Evolutionary conservation across 2,888 invertebrate species (phyloP).

Genomic region (Drosophila aldrichi): DNA sequence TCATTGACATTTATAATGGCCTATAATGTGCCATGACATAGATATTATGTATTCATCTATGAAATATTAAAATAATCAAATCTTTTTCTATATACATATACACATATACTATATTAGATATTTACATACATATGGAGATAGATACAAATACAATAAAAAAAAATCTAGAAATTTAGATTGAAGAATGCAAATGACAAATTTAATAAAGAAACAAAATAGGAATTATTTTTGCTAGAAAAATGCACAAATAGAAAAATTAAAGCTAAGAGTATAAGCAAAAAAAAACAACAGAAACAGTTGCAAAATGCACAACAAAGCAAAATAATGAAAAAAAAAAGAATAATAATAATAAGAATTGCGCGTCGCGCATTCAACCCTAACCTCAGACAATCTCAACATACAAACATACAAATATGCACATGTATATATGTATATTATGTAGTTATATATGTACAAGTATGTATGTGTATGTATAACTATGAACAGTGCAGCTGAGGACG

Average conservation of each 20-base stretch:
- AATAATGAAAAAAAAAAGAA: not conserved
- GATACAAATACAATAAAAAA: too few relatives aligned
- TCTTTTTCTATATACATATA: too few relatives aligned
- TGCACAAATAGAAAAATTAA: not conserved
- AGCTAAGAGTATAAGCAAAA: not conserved
- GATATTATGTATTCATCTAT: too few relatives aligned
- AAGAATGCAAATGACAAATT: too few relatives aligned
- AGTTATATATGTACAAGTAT: too few relatives aligned
- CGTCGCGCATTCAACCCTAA: constrained; percentile 78
- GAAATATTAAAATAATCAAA: too few relatives aligned
- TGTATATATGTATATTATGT: not conserved
- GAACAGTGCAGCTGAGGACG: constrained; percentile 38
- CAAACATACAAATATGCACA: not conserved
- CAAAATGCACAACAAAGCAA: constrained; percentile 4
- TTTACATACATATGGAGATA: too few relatives aligned
- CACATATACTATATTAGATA: too few relatives aligned
- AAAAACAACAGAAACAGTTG: not conserved
- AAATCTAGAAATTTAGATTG: too few relatives aligned
- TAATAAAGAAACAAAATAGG: not conserved
- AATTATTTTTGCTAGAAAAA: not conserved
- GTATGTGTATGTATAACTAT: constrained; percentile 1
- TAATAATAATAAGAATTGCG: constrained; percentile 39
- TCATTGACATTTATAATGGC: too few relatives aligned
- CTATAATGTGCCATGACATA: too few relatives aligned
- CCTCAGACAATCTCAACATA: constrained; percentile 76